Percentiles rank a stretch among this genome's conserved stretches.
Conservation (phyloP, 1,140 invertebrate genomes). For the Hypothenemus hampei region DNA sequence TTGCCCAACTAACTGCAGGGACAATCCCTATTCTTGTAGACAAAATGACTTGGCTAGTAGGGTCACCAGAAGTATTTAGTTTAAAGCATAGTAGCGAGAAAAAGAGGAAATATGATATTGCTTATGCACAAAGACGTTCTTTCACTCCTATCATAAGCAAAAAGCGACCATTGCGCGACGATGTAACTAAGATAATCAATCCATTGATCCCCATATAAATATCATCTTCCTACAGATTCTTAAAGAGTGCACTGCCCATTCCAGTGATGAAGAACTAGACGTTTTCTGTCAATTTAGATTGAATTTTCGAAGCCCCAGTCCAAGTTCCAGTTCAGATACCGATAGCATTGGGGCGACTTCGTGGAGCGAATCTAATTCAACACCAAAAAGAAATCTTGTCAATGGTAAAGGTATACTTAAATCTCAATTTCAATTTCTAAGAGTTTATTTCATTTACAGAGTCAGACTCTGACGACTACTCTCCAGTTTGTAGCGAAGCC, state of each 20-base stretch:
- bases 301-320: conserved; percentile 19
- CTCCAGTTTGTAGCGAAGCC: conserved; percentile 52
- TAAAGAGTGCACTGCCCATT: conserved; percentile 14
- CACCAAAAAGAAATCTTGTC: conserved; percentile 7
- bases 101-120: conserved; percentile 13
- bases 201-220: too few relatives aligned
- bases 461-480: conserved; percentile 45
- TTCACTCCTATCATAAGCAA: not conserved
- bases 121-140: too few relatives aligned
- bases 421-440: not conserved
- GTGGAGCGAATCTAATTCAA: conserved; percentile 16
- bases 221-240: too few relatives aligned
- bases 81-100: conserved; percentile 9
- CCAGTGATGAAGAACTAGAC: conserved; percentile 28
- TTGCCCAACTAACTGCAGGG: conserved; percentile 32
- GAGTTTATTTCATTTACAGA: conserved; percentile 22
- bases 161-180: not conserved
- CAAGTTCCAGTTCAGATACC: conserved; percentile 26
- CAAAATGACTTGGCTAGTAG: conserved; percentile 34
- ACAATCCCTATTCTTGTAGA: conserved; percentile 33
- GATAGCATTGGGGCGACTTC: conserved; percentile 2
- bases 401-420: conserved; percentile 9
- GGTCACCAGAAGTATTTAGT: conserved; percentile 4
- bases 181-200: too few relatives aligned
- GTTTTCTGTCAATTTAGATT: not conserved